A percentile compares a stretch with the other conserved stretches of the same genome.
Evolutionary conservation across 2,888 invertebrate species (phyloP).

Genomic region (Myathropa florea): DNA sequence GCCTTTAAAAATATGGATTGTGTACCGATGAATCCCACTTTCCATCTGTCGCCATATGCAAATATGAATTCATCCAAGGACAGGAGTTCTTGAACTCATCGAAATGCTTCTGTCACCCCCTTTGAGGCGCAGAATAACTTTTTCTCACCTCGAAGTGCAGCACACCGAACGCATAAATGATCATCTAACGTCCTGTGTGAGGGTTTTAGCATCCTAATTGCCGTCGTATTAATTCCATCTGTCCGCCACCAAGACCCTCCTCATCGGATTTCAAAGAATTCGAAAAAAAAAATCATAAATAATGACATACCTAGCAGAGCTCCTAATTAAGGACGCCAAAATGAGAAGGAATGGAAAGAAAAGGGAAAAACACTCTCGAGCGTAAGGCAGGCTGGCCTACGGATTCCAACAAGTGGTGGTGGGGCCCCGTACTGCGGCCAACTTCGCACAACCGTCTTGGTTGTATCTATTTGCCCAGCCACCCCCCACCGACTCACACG

Average conservation of each 20-base stretch:
- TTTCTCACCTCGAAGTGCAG: neutral
- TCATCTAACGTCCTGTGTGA: neutral
- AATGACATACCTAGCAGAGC: conserved; percentile 32
- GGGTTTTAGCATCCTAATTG: conserved; percentile 32
- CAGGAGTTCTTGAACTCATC: neutral
- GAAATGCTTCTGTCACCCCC: neutral
- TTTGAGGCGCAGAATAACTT: neutral
- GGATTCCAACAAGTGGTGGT: conserved; percentile 64
- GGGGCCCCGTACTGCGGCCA: conserved; percentile 7
- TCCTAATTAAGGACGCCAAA: conserved; percentile 59
- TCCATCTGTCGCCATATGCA: neutral
- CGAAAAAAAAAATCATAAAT: conserved; percentile 27
- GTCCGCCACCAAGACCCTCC: neutral
- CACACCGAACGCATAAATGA: neutral
- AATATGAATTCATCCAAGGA: neutral
- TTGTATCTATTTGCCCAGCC: conserved; percentile 12
- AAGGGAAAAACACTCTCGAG: conserved; percentile 28
- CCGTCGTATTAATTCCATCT: conserved; percentile 22
- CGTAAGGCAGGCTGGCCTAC: neutral
- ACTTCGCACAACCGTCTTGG: conserved; percentile 11
- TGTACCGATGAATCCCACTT: neutral
- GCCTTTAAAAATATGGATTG: too few relatives aligned
- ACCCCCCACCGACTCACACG: too few relatives aligned
- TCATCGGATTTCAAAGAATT: conserved; percentile 14
- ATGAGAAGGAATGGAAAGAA: conserved; percentile 2